phyloP scores from a whole-genome alignment of 2,888 invertebrate species.

The Netelia fuscicornis region DNA sequence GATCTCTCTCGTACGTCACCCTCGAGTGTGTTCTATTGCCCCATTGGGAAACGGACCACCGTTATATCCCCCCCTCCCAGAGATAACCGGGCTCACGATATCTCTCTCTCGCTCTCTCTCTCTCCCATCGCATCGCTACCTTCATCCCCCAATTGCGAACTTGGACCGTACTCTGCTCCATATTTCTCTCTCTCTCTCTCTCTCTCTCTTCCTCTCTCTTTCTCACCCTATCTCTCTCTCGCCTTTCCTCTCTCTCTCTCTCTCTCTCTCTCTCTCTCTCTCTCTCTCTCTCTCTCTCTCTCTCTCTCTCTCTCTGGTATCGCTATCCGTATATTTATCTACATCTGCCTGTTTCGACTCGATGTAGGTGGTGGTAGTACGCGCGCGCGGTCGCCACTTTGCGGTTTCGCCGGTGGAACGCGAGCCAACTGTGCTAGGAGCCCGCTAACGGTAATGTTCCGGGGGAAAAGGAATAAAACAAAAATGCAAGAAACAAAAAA shows the following conservation, averaged over 20 bases:
- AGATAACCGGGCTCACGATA: conserved; percentile 33
- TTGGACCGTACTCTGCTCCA: conserved; percentile 54
- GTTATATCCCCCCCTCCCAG: conserved; percentile 23
- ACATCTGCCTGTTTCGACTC: conserved; percentile 13
- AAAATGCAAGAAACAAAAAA: conserved; percentile 28
- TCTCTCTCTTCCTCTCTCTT: neutral
- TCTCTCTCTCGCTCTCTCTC: neutral
- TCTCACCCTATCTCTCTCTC: too few species aligned
- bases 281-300: neutral
- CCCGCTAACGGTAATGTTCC: conserved; percentile 30
- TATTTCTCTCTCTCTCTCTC: conserved; percentile 2
- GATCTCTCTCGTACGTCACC: conserved; percentile 14
- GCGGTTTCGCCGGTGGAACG: conserved; percentile 54
- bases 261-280: neutral
- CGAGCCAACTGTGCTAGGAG: conserved; percentile 59
- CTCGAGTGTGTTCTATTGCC: conserved; percentile 40
- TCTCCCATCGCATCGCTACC: conserved; percentile 29
- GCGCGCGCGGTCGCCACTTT: conserved; percentile 54
- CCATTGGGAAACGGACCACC: conserved; percentile 53
- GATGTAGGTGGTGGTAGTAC: conserved; percentile 19
- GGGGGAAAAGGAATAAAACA: neutral
- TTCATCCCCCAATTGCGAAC: conserved; percentile 62
- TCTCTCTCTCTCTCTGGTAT: neutral
- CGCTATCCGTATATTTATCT: neutral
- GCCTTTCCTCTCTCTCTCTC: too few species aligned